Conservation (phyloP, 1,140 invertebrate species). For the Phortica variegata region DNA sequence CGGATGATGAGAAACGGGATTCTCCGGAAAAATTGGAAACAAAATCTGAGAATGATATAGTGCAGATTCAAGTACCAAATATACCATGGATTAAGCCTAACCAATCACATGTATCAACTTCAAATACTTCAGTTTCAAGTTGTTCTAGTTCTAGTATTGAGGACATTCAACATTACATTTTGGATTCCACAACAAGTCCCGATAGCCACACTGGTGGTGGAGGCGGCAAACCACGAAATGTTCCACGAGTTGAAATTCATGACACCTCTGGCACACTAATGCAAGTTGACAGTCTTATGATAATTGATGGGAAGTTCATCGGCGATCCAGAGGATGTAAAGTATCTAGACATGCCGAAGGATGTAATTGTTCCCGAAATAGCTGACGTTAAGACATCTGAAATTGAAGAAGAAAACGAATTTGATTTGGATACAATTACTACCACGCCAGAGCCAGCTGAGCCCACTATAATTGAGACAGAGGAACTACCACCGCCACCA, state of each 20-base stretch:
- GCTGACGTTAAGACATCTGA: slow-evolving; percentile 36
- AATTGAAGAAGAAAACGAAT: slow-evolving; percentile 31
- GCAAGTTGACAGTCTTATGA: slow-evolving; percentile 63
- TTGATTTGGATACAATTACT: slow-evolving; percentile 40
- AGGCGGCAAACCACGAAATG: slow-evolving; percentile 42
- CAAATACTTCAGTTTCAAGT: slow-evolving; percentile 36
- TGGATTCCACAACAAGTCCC: slow-evolving; percentile 56
- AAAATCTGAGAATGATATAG: slow-evolving; percentile 60
- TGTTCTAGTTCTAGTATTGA: slow-evolving; percentile 53
- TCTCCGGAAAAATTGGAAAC: slow-evolving; percentile 62
- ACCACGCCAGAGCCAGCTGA: slow-evolving; percentile 47
- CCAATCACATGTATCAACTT: slow-evolving; percentile 31
- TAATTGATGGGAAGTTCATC: slow-evolving; percentile 57
- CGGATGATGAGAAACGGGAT: slow-evolving; percentile 51
- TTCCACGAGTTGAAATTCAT: slow-evolving; percentile 67
- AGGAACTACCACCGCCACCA: not conserved
- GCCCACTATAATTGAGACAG: slow-evolving; percentile 40
- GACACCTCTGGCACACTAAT: slow-evolving; percentile 67
- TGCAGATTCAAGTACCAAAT: slow-evolving; percentile 62
- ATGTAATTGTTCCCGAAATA: slow-evolving; percentile 33
- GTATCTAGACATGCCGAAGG: slow-evolving; percentile 43
- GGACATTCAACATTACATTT: slow-evolving; percentile 54
- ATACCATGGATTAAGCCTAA: slow-evolving; percentile 63
- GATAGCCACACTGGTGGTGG: slow-evolving; percentile 40
- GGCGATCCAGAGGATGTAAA: slow-evolving; percentile 56